Percentiles rank a stretch among this genome's conserved stretches.
These are phyloP conservation scores for Plagodis dolabraria DNA, from an alignment of 2,888 invertebrate genomes.

Conservation along the genomic window DNA sequence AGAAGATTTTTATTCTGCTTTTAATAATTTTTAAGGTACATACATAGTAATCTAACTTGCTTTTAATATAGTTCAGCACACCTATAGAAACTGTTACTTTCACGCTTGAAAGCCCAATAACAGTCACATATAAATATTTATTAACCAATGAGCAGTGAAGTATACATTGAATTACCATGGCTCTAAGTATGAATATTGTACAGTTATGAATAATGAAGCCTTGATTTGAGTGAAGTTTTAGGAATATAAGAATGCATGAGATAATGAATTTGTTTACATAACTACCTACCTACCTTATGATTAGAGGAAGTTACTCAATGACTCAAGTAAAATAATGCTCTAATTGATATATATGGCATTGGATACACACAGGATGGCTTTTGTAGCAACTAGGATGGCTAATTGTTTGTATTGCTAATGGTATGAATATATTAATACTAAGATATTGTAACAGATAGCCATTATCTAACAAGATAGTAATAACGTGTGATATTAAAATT, in stretches of 20 bases:
- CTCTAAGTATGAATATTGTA: slow-evolving; percentile 44
- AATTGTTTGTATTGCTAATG: slow-evolving; percentile 24
- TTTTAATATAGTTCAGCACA: too few species aligned
- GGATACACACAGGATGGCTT: slow-evolving; percentile 5
- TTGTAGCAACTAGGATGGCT: slow-evolving; percentile 1
- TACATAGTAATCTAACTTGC: too few species aligned
- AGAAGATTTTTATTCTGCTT: too few species aligned
- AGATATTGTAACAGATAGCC: slow-evolving; percentile 35
- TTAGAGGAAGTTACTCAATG: slow-evolving; percentile 16
- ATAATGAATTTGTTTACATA: slow-evolving; percentile 28
- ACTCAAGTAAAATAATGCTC: slow-evolving; percentile 13
- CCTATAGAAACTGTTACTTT: slow-evolving; percentile 53
- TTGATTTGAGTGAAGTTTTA: slow-evolving; percentile 26
- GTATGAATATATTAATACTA: slow-evolving; percentile 30
- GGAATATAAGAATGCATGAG: slow-evolving; percentile 12
- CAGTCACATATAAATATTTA: slow-evolving; percentile 57
- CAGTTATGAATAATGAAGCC: slow-evolving; percentile 41
- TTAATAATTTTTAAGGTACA: too few species aligned
- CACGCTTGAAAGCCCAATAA: slow-evolving; percentile 63
- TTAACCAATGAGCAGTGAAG: slow-evolving; percentile 44
- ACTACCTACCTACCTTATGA: slow-evolving; percentile 1
- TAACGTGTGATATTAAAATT: slow-evolving; percentile 17
- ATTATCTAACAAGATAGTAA: slow-evolving; percentile 40
- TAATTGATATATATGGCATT: slow-evolving; percentile 7
- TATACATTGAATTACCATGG: slow-evolving; percentile 41